Percentiles rank a stretch among this genome's conserved stretches.
Conservation (phyloP, 2,113 vertebrate species). For the Trematocara zebra region DNA sequence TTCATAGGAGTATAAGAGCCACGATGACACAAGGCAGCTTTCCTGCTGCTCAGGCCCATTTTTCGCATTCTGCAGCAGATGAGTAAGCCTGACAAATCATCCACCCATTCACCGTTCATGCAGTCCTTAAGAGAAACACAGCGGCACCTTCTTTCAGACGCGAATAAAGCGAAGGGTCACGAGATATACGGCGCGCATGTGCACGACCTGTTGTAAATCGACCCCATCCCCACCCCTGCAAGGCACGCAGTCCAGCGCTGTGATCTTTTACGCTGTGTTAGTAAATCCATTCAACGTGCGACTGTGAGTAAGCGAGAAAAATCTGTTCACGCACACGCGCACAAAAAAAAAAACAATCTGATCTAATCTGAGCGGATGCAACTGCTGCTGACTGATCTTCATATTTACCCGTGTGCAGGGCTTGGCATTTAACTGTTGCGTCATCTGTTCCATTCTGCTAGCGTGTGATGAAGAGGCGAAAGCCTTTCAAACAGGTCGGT, state of each 20-base stretch:
- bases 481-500: background rate
- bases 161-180: slow-evolving; percentile 22
- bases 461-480: background rate
- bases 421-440: background rate
- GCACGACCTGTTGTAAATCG: slow-evolving; percentile 59
- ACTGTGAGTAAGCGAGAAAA: background rate
- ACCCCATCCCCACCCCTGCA: background rate
- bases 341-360: background rate
- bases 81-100: slow-evolving; percentile 16
- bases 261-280: background rate
- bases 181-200: background rate
- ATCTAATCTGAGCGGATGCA: background rate
- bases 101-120: background rate
- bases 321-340: background rate
- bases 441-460: background rate
- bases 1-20: background rate
- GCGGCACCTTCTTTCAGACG: background rate
- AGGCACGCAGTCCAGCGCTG: background rate
- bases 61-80: slow-evolving; percentile 12
- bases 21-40: slow-evolving; percentile 16
- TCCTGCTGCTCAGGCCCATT: background rate
- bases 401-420: background rate
- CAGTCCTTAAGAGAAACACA: background rate
- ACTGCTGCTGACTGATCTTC: background rate
- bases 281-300: background rate